These are phyloP conservation scores for Branchellion lobata DNA, from an alignment of 2,888 invertebrate species.

Conservation along the genomic window DNA sequence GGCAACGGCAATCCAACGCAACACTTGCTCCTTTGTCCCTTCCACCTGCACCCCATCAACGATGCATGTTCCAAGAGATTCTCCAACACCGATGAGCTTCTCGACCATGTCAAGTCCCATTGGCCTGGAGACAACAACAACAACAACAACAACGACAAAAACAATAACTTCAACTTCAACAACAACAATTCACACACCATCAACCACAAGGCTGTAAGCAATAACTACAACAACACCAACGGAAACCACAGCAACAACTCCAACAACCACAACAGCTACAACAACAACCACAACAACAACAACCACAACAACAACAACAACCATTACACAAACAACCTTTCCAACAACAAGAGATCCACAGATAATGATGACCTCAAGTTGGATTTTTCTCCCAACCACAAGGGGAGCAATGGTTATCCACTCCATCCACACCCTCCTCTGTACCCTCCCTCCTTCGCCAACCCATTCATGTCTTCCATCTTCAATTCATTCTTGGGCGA, in stretches of 20 bases:
- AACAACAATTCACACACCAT: neutral
- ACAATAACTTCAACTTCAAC: neutral
- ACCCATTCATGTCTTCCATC: too few species aligned
- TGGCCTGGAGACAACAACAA: slow-evolving; percentile 27
- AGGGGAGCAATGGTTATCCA: too few species aligned
- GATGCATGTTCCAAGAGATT: slow-evolving; percentile 23
- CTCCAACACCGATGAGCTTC: neutral
- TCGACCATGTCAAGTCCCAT: slow-evolving; percentile 26
- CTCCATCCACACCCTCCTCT: too few species aligned
- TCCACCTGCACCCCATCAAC: slow-evolving; percentile 23
- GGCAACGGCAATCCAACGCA: neutral
- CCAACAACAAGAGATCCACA: too few species aligned
- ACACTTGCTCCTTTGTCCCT: slow-evolving; percentile 15
- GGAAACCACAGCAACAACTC: neutral
- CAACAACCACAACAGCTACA: too few species aligned
- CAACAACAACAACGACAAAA: neutral
- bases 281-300: too few species aligned
- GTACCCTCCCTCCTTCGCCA: too few species aligned
- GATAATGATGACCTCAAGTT: too few species aligned
- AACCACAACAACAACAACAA: too few species aligned
- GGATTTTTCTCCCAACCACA: too few species aligned
- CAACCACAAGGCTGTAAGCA: neutral
- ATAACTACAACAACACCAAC: neutral
- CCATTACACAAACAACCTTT: too few species aligned
- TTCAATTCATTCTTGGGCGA: too few species aligned